Conservation (phyloP, 2,797 vertebrate genomes). For the Sphenopsis melanotis region DNA sequence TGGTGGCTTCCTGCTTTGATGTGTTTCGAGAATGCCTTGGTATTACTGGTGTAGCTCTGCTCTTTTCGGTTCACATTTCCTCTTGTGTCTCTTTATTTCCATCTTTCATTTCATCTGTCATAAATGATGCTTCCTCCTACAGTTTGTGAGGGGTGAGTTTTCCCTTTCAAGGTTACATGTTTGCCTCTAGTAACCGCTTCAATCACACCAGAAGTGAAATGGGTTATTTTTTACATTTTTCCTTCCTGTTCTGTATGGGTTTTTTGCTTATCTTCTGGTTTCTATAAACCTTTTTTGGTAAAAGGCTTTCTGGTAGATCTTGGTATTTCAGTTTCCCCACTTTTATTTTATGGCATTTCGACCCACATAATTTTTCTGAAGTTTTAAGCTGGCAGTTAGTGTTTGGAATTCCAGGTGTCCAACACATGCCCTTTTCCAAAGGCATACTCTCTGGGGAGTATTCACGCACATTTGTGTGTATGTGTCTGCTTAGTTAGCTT, state of each 20-base stretch:
- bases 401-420: background rate
- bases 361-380: background rate
- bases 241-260: background rate
- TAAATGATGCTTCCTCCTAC: background rate
- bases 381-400: background rate
- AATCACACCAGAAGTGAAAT: background rate
- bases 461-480: background rate
- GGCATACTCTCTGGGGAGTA: background rate
- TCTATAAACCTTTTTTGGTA: background rate
- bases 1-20: background rate
- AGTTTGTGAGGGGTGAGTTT: background rate
- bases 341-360: background rate
- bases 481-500: background rate
- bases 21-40: background rate
- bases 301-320: background rate
- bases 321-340: background rate
- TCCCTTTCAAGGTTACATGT: background rate
- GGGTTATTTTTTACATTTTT: background rate
- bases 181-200: background rate
- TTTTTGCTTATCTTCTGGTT: background rate
- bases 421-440: background rate
- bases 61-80: background rate
- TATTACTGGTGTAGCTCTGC: background rate
- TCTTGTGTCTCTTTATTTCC: background rate
- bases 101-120: conserved; percentile 10